These are phyloP conservation scores for Aromia moschata DNA, from an alignment of 2,888 invertebrate species.

Conservation along the genomic window DNA sequence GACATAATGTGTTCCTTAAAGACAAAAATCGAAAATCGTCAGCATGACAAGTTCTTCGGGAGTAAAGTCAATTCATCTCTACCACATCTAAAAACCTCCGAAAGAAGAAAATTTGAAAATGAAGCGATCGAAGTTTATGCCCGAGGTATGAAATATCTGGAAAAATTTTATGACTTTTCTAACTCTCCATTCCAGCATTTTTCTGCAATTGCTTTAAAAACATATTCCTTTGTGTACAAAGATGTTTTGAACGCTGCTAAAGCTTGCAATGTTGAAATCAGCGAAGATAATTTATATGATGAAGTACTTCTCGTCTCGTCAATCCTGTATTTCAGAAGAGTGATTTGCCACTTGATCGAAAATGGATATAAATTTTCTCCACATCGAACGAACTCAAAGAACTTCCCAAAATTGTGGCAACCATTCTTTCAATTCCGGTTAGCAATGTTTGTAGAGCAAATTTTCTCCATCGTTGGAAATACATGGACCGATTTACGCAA, in stretches of 20 bases:
- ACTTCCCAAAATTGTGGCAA: background rate
- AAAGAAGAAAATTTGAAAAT: background rate
- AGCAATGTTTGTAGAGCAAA: conserved; percentile 2
- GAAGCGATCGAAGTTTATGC: background rate
- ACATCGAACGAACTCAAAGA: background rate
- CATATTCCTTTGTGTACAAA: too few relatives aligned
- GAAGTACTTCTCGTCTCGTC: background rate
- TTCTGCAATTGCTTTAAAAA: too few relatives aligned
- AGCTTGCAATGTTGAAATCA: background rate
- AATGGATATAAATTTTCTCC: background rate
- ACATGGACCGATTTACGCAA: conserved; percentile 1
- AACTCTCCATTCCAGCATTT: background rate
- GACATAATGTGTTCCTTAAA: background rate
- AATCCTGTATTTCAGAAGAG: too few relatives aligned
- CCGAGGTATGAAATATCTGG: background rate
- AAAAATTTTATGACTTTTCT: background rate
- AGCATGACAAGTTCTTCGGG: background rate
- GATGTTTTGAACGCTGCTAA: background rate
- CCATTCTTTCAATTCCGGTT: background rate
- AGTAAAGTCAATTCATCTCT: background rate
- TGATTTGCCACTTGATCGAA: background rate
- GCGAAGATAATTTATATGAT: background rate
- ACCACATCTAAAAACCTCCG: background rate
- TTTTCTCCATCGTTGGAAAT: conserved; percentile 1
- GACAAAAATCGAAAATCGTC: background rate